Percentiles rank a stretch among this genome's conserved stretches.
These are phyloP conservation scores for Philypnodon macrostomus DNA, from an alignment of 2,797 vertebrate genomes.

Conservation along the genomic window DNA sequence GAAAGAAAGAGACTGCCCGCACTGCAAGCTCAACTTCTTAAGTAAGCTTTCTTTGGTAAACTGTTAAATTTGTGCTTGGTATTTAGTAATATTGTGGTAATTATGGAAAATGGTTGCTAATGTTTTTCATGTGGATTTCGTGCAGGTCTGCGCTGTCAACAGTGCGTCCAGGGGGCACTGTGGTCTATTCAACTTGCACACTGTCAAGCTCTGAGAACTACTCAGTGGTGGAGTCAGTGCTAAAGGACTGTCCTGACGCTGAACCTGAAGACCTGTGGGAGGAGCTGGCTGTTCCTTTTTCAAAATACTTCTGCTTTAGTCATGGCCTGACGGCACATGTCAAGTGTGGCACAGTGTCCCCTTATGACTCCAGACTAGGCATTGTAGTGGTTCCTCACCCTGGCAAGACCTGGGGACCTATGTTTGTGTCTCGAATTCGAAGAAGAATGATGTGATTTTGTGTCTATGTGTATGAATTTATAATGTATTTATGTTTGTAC, in stretches of 20 bases:
- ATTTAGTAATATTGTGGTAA: too few species aligned
- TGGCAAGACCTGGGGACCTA: slow-evolving; percentile 90
- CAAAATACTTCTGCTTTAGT: slow-evolving; percentile 73
- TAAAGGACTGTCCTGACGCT: slow-evolving; percentile 75
- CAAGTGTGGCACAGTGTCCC: slow-evolving; percentile 12
- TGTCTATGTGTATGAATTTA: neutral
- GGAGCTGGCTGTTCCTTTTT: slow-evolving; percentile 71
- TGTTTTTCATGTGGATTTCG: slow-evolving; percentile 18
- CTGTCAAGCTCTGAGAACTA: slow-evolving; percentile 89
- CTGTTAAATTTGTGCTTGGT: too few species aligned
- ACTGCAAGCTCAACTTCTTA: slow-evolving; percentile 85
- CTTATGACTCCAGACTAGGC: slow-evolving; percentile 64
- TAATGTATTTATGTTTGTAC: neutral
- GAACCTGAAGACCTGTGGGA: slow-evolving; percentile 80
- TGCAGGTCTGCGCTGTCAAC: slow-evolving; percentile 87
- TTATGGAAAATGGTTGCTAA: slow-evolving; percentile 5
- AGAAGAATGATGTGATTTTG: slow-evolving; percentile 47
- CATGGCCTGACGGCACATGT: slow-evolving; percentile 17
- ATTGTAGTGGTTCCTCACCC: slow-evolving; percentile 86
- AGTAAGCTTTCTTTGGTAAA: too few species aligned
- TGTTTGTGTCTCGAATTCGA: slow-evolving; percentile 88
- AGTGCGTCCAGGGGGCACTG: slow-evolving; percentile 84
- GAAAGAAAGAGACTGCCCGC: slow-evolving; percentile 78
- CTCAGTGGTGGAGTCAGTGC: slow-evolving; percentile 78
- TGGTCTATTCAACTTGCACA: slow-evolving; percentile 96